A percentile compares a stretch with the other conserved stretches of the same genome.
phyloP scores from a whole-genome alignment of 1,140 invertebrate species.

The Drosophila nikananu region DNA sequence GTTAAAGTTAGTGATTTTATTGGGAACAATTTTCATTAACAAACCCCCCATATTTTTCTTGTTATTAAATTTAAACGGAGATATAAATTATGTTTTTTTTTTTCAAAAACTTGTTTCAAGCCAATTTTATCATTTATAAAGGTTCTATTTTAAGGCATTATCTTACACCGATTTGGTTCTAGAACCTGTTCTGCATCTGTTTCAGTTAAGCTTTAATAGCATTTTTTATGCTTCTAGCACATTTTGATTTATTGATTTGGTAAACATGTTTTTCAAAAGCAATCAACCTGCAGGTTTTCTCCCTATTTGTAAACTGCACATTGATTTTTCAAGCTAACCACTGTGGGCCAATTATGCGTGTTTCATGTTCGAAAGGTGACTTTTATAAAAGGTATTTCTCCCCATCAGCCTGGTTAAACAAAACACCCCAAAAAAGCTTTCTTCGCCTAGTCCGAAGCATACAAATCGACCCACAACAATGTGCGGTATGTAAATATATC shows the following conservation, averaged over 20 bases:
- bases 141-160: background rate
- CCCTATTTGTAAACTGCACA: background rate
- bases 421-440: conserved; percentile 24
- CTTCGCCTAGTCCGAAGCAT: conserved; percentile 19
- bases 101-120: background rate
- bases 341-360: conserved; percentile 18
- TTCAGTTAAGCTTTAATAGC: background rate
- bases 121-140: background rate
- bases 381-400: conserved; percentile 17
- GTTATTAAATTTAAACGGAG: background rate
- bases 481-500: conserved; percentile 33
- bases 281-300: background rate
- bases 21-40: no score
- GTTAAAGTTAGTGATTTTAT: no score
- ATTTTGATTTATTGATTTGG: conserved; percentile 22
- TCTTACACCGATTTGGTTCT: background rate
- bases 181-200: background rate
- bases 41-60: background rate
- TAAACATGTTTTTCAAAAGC: conserved; percentile 7
- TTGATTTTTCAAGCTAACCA: conserved; percentile 13
- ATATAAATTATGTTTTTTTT: background rate
- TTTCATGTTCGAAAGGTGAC: conserved; percentile 6
- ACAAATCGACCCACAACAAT: conserved; percentile 42
- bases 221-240: background rate
- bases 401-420: background rate